Conservation (phyloP, 1,140 invertebrate genomes). For the Nomia melanderi region DNA sequence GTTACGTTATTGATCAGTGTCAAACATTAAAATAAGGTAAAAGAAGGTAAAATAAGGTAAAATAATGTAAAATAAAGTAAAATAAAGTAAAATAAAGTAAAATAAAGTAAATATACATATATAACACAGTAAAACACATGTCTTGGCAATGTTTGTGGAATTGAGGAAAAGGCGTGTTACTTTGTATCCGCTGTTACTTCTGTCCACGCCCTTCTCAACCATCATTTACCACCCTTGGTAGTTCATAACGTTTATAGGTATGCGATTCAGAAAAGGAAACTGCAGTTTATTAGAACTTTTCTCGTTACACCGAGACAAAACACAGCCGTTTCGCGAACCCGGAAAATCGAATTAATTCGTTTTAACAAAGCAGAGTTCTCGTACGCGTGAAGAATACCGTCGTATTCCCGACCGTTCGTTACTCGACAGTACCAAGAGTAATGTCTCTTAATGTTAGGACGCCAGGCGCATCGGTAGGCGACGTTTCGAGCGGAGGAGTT, state of each 20-base stretch:
- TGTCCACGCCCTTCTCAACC: slow-evolving; percentile 20
- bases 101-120: too few species aligned
- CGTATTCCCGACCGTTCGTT: slow-evolving; percentile 25
- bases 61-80: too few species aligned
- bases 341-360: slow-evolving; percentile 52
- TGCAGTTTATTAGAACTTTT: slow-evolving; percentile 16
- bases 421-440: slow-evolving; percentile 48
- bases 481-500: slow-evolving; percentile 44
- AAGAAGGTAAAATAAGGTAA: too few species aligned
- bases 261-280: too few species aligned
- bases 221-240: neutral
- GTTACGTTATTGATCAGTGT: too few species aligned
- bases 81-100: too few species aligned
- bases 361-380: slow-evolving; percentile 47
- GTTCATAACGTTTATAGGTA: neutral
- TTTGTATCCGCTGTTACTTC: too few species aligned
- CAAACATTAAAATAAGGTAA: too few species aligned
- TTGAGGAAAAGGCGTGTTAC: too few species aligned
- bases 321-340: neutral
- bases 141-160: too few species aligned
- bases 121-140: too few species aligned
- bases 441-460: slow-evolving; percentile 57
- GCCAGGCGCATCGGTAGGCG: slow-evolving; percentile 55
- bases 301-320: slow-evolving; percentile 2
- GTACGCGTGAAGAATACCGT: slow-evolving; percentile 37